phyloP scores from a whole-genome alignment of 2,113 vertebrate genomes.

The Gobio gobio region DNA sequence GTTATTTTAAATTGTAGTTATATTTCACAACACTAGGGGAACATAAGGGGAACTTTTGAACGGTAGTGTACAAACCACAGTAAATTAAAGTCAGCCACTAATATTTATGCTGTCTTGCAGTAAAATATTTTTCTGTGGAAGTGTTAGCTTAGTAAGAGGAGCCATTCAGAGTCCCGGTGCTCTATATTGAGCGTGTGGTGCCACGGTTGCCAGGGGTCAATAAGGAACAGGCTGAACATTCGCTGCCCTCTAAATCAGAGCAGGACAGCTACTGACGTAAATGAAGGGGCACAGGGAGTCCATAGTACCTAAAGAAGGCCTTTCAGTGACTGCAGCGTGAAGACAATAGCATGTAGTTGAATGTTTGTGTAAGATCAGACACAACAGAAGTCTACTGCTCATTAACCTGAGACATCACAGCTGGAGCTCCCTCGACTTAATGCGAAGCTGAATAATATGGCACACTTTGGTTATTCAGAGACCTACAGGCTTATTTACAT shows the following conservation, averaged over 20 bases:
- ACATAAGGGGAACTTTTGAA: background rate
- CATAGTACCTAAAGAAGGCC: slow-evolving; percentile 5
- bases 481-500: slow-evolving; percentile 9
- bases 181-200: slow-evolving; percentile 30
- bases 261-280: slow-evolving; percentile 32
- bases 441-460: slow-evolving; percentile 24
- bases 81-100: background rate
- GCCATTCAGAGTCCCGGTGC: background rate
- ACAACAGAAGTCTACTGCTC: slow-evolving; percentile 14
- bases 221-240: slow-evolving; percentile 45
- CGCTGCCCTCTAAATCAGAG: slow-evolving; percentile 39
- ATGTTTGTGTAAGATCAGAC: slow-evolving; percentile 29
- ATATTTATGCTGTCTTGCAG: background rate
- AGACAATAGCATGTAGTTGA: slow-evolving; percentile 25
- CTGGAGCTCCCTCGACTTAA: slow-evolving; percentile 36
- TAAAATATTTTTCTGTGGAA: background rate
- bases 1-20: too few relatives aligned
- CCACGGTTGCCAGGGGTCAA: slow-evolving; percentile 25
- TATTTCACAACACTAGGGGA: too few relatives aligned
- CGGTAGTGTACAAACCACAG: too few relatives aligned
- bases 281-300: slow-evolving; percentile 9
- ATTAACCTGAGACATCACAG: slow-evolving; percentile 50
- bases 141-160: background rate
- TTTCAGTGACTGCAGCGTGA: slow-evolving; percentile 41
- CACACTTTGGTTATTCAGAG: slow-evolving; percentile 38